phyloP scores from a whole-genome alignment of 2,113 vertebrate genomes.

The Dromas ardeola region DNA sequence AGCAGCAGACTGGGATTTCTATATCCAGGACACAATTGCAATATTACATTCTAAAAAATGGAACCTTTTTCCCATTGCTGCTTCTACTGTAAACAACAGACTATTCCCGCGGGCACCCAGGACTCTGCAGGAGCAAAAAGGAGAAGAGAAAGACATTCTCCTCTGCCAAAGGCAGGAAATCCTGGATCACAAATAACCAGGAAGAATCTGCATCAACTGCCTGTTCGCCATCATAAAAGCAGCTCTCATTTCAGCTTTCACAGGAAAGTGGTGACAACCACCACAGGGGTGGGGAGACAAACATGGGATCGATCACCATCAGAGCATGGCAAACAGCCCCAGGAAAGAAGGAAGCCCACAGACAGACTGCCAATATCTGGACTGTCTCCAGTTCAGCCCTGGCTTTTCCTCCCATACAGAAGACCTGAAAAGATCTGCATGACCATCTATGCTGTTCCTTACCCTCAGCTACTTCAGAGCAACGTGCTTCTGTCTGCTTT shows the following conservation, averaged over 20 bases:
- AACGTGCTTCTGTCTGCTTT: background rate
- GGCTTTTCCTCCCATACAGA: background rate
- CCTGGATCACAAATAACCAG: background rate
- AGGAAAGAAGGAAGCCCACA: background rate
- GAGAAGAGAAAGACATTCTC: background rate
- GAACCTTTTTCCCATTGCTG: background rate
- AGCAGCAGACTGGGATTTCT: background rate
- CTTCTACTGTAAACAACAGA: background rate
- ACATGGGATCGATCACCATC: fast-evolving
- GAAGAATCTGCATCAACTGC: background rate
- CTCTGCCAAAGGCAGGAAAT: background rate
- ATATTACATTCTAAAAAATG: background rate
- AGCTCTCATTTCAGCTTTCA: background rate
- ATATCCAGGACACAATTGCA: background rate
- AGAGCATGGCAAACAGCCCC: background rate
- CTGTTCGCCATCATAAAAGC: background rate
- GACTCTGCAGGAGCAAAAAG: background rate
- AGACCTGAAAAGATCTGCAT: background rate
- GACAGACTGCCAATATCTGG: background rate
- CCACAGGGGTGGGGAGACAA: background rate
- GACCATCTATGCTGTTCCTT: background rate
- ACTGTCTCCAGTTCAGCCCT: background rate
- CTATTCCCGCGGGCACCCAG: background rate
- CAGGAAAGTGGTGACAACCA: background rate
- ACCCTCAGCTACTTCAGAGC: background rate